phyloP scores from a whole-genome alignment of 2,888 invertebrate species.

The Prosopocoilus inquinatus region DNA sequence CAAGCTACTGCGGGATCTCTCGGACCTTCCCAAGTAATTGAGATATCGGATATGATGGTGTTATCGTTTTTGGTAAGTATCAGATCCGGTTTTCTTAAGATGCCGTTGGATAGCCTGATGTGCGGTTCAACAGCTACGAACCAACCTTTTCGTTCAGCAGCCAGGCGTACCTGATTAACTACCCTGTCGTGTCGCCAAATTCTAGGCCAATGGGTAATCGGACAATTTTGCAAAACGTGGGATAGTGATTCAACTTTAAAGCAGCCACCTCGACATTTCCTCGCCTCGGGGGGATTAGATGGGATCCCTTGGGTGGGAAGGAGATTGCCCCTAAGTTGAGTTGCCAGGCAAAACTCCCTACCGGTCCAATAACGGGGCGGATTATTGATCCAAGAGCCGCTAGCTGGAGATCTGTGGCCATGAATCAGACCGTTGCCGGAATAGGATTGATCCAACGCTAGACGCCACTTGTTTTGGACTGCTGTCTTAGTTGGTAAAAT shows the following conservation, averaged over 20 bases:
- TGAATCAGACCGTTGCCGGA: no score
- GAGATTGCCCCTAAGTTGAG: constrained; percentile 28
- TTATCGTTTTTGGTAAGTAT: constrained; percentile 6
- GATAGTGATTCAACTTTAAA: constrained; percentile 18
- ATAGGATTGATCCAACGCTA: constrained; percentile 10
- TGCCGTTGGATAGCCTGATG: constrained; percentile 7
- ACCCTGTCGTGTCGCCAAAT: constrained; percentile 19
- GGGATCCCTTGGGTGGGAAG: constrained; percentile 14
- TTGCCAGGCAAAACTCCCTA: constrained; percentile 25
- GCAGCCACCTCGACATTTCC: constrained; percentile 25
- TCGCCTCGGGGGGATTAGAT: constrained; percentile 20
- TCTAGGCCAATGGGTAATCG: constrained; percentile 22
- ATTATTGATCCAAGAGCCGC: constrained; percentile 7
- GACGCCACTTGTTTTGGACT: constrained; percentile 2
- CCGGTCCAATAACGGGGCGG: constrained; percentile 30
- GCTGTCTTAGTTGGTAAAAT: no score
- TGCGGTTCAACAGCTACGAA: constrained; percentile 15
- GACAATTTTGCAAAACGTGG: constrained; percentile 27
- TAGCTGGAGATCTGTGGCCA: neutral
- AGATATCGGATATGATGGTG: constrained; percentile 13
- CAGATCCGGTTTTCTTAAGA: constrained; percentile 17
- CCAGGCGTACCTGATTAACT: neutral
- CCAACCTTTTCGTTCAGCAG: constrained; percentile 13
- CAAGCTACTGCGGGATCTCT: constrained; percentile 9
- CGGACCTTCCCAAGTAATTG: constrained; percentile 22